A percentile compares a stretch with the other conserved stretches of the same genome.
Evolutionary conservation across 2,113 vertebrate species (phyloP).

Genomic region (Oreochromis niloticus): DNA sequence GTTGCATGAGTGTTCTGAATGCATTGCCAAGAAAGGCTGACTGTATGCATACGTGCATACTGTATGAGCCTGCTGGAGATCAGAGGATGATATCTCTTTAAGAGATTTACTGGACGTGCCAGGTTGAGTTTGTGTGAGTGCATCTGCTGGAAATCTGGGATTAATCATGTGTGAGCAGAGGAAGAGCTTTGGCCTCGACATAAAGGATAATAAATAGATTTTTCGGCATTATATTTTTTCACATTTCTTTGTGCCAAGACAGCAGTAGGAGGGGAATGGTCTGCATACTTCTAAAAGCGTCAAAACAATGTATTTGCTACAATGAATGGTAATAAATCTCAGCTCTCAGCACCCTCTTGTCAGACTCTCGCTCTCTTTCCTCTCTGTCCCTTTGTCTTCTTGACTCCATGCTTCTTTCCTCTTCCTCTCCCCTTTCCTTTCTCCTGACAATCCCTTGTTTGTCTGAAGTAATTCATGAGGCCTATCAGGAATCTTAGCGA

Average conservation of each 20-base stretch:
- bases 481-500: constrained; percentile 24
- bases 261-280: background rate
- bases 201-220: constrained; percentile 16
- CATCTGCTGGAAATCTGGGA: constrained; percentile 23
- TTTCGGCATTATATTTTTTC: constrained; percentile 13
- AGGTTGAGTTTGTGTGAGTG: constrained; percentile 16
- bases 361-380: background rate
- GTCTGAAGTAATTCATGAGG: constrained; percentile 40
- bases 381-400: background rate
- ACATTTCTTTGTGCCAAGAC: background rate
- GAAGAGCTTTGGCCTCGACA: background rate
- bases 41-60: background rate
- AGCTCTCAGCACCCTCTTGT: background rate
- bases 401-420: background rate
- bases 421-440: background rate
- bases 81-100: background rate
- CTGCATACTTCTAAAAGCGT: background rate
- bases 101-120: constrained; percentile 18
- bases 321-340: constrained; percentile 11
- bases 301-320: constrained; percentile 41
- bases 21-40: background rate
- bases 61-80: constrained; percentile 10
- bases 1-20: background rate
- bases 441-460: constrained; percentile 22
- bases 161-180: background rate